Conservation (phyloP, 2,797 vertebrate species). For the Scarus forsteni region DNA sequence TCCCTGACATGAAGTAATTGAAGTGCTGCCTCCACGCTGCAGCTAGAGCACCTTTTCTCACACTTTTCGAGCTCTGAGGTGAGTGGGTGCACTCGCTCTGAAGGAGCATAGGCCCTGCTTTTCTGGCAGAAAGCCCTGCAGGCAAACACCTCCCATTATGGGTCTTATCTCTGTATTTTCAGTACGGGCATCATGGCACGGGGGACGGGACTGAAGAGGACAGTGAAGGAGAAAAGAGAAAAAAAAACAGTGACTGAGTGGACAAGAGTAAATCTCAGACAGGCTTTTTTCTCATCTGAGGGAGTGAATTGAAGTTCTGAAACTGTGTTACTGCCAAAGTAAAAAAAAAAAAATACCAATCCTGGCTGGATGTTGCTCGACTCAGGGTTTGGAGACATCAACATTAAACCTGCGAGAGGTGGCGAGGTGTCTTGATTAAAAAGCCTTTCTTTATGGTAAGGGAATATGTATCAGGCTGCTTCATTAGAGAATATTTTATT, state of each 20-base stretch:
- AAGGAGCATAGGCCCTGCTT: background rate
- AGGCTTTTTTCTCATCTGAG: background rate
- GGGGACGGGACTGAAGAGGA: background rate
- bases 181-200: background rate
- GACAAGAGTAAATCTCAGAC: background rate
- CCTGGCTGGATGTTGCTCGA: background rate
- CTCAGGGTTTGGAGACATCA: background rate
- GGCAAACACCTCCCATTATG: constrained; percentile 5
- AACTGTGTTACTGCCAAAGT: background rate
- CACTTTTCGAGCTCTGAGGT: background rate
- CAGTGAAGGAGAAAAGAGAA: background rate
- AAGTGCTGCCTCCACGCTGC: background rate
- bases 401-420: no score
- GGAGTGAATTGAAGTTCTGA: background rate
- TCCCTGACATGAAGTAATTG: background rate
- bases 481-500: no score
- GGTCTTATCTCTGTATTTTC: constrained; percentile 2
- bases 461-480: no score
- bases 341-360: background rate
- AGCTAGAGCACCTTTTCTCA: background rate
- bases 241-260: background rate
- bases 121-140: background rate
- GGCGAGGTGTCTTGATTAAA: no score
- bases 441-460: no score
- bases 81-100: background rate